Conservation (phyloP, 1,140 invertebrate species). For the Penaeus vannamei region DNA sequence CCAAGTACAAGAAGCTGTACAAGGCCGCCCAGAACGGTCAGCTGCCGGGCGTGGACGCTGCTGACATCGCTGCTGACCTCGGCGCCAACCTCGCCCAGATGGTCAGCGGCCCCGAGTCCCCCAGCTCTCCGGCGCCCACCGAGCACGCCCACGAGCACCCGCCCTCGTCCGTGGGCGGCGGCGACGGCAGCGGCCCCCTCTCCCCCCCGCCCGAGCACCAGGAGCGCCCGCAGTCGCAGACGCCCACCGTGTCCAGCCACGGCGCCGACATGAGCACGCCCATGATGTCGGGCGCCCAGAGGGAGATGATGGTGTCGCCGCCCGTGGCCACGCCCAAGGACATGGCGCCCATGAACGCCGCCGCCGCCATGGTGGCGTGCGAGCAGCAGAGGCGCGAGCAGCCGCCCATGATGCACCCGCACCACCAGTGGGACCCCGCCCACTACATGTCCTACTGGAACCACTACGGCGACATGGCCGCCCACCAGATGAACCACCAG, state of each 20-base stretch:
- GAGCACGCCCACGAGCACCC: conserved; percentile 51
- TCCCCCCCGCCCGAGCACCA: conserved; percentile 53
- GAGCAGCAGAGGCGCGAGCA: conserved; percentile 51
- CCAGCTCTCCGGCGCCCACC: conserved; percentile 46
- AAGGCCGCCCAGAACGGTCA: conserved; percentile 78
- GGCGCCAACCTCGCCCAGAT: conserved; percentile 44
- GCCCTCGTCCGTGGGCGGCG: conserved; percentile 43
- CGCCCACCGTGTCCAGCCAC: conserved; percentile 54
- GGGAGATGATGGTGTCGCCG: conserved; percentile 51
- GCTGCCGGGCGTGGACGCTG: conserved; percentile 57
- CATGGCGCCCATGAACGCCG: conserved; percentile 55
- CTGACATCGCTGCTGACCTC: conserved; percentile 51
- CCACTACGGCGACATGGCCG: conserved; percentile 61
- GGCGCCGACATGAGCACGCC: conserved; percentile 34
- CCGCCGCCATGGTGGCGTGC: conserved; percentile 39
- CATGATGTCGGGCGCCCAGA: conserved; percentile 43
- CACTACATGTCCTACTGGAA: conserved; percentile 64
- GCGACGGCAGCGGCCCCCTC: conserved; percentile 52
- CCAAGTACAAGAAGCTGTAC: conserved; percentile 98
- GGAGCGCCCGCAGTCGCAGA: conserved; percentile 59
- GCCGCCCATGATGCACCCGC: conserved; percentile 32
- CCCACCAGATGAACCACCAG: conserved; percentile 64
- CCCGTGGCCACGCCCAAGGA: conserved; percentile 52
- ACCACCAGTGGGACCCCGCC: conserved; percentile 60
- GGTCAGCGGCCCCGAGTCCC: conserved; percentile 54